phyloP scores from a whole-genome alignment of 1,140 invertebrate species.

The Drosophila micromelanica region DNA sequence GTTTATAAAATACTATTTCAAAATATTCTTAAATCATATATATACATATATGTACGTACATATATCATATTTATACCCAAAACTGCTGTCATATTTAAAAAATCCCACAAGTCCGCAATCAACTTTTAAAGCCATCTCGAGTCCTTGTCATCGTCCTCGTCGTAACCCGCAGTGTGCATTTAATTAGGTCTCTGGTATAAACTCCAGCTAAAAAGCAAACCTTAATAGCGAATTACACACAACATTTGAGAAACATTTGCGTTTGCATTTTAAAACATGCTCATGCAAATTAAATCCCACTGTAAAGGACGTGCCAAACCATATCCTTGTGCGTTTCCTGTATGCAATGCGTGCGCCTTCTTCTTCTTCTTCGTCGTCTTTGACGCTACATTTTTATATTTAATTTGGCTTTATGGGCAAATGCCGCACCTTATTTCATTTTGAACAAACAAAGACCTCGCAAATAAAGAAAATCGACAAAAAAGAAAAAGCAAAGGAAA shows the following conservation, averaged over 20 bases:
- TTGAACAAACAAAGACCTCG: slow-evolving; percentile 51
- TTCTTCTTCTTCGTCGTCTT: slow-evolving; percentile 7
- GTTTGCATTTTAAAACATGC: slow-evolving; percentile 41
- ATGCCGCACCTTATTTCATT: slow-evolving; percentile 74
- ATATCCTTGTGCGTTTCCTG: slow-evolving; percentile 1
- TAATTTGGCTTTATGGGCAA: slow-evolving; percentile 77
- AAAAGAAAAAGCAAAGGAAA: not conserved
- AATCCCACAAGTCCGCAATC: slow-evolving; percentile 23
- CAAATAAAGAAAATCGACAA: slow-evolving; percentile 36
- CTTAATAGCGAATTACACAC: slow-evolving; percentile 66
- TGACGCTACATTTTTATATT: slow-evolving; percentile 47
- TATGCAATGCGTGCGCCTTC: slow-evolving; percentile 3
- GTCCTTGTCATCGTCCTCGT: slow-evolving; percentile 9
- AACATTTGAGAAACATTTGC: slow-evolving; percentile 61
- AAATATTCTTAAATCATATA: too few species aligned
- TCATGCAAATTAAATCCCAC: slow-evolving; percentile 68
- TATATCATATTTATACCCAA: not conserved
- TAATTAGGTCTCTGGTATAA: slow-evolving; percentile 65
- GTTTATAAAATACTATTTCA: too few species aligned
- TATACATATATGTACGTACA: too few species aligned
- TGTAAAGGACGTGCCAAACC: slow-evolving; percentile 44
- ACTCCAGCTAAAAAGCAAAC: slow-evolving; percentile 42
- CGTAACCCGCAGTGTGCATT: slow-evolving; percentile 42
- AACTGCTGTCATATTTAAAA: slow-evolving; percentile 3
- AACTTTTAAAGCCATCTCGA: slow-evolving; percentile 8